A percentile compares a stretch with the other conserved stretches of the same genome.
These are phyloP conservation scores for Planiliza haematocheilus DNA, from an alignment of 2,113 vertebrate species.

Conservation along the genomic window DNA sequence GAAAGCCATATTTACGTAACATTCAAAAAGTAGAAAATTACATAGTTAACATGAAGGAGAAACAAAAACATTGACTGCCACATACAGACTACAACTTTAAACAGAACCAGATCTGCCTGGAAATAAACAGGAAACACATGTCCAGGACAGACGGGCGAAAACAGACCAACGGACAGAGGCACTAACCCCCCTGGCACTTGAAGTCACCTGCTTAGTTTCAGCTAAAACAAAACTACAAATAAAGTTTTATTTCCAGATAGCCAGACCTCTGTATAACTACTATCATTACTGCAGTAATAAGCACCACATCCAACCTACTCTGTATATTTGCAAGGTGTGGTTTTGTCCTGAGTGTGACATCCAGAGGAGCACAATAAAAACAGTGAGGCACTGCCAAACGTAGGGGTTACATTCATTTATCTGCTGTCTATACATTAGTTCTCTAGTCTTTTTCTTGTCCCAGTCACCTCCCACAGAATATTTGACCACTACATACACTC, in stretches of 20 bases:
- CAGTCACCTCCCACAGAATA: conserved; percentile 3
- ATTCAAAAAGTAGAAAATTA: neutral
- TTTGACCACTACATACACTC: neutral
- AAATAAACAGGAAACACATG: conserved; percentile 67
- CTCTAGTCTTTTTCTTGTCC: neutral
- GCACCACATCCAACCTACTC: neutral
- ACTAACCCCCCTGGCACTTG: neutral
- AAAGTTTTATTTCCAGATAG: neutral
- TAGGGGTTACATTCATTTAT: no score
- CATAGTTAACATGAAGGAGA: conserved; percentile 15
- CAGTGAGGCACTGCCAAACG: neutral
- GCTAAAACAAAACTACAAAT: conserved; percentile 5
- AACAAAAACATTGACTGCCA: conserved; percentile 12
- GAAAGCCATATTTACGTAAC: neutral
- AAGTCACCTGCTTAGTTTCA: conserved; percentile 37
- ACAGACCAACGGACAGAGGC: conserved; percentile 35
- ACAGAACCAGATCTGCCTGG: conserved; percentile 56
- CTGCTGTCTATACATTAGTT: no score
- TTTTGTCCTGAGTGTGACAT: neutral
- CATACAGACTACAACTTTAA: conserved; percentile 27
- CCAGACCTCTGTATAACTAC: neutral
- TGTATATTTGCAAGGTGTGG: conserved; percentile 12
- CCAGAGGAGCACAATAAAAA: neutral
- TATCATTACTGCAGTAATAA: neutral
- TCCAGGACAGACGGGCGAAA: conserved; percentile 44